Conservation (phyloP, 1,140 invertebrate species). For the Pseudomyrmex concolor region DNA sequence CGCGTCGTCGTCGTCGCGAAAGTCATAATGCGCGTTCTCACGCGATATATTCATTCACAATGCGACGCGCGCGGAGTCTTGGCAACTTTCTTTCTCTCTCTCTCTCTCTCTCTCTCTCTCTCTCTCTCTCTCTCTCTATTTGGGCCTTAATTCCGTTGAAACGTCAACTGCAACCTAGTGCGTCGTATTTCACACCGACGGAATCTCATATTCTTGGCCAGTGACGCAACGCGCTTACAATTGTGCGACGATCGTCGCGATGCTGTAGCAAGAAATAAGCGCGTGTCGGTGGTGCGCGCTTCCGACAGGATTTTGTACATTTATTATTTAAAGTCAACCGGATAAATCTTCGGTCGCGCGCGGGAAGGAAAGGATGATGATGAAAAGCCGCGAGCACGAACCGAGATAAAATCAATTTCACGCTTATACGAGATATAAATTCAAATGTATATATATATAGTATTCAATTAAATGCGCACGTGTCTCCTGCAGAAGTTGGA, state of each 20-base stretch:
- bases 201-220: conserved; percentile 36
- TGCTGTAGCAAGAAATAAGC: conserved; percentile 9
- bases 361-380: background rate
- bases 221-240: conserved; percentile 38
- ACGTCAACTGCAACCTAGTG: conserved; percentile 13
- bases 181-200: conserved; percentile 24
- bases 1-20: background rate
- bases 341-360: conserved; percentile 8
- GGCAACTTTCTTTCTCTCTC: background rate
- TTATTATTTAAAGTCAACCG: conserved; percentile 46
- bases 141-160: conserved; percentile 29
- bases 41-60: background rate
- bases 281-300: conserved; percentile 11
- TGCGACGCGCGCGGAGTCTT: conserved; percentile 12
- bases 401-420: conserved; percentile 1
- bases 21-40: conserved; percentile 16
- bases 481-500: background rate
- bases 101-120: background rate
- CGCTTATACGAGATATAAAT: background rate
- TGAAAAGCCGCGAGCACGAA: conserved; percentile 2
- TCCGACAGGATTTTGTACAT: conserved; percentile 27
- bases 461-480: background rate
- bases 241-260: conserved; percentile 20
- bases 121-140: background rate
- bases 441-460: background rate